Evolutionary conservation across 2,888 invertebrate species (phyloP), one percentile per base, ranked within the genome.

Genomic region (Acrobasis suavella): DNA sequence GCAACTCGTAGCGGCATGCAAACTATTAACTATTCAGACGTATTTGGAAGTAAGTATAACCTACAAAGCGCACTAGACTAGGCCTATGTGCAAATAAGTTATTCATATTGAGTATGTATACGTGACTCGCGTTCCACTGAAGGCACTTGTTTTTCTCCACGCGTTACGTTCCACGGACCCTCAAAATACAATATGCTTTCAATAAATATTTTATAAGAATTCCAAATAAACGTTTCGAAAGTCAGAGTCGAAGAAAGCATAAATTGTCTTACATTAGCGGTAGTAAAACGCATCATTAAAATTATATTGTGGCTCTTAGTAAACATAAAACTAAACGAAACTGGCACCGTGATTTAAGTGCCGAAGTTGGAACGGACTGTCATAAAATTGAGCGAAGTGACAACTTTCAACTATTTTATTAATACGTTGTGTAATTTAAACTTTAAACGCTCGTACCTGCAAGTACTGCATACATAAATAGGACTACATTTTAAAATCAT

Each of bases 11-110:
- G 70, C 62, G 69, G 69, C 79, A 78, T 71, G 67, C 67, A 72
- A 67, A 72, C 69, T 71, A 74, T 81, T 75, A 81, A 78, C 75
- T 80, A 81, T 82, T 81, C 80, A 82, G 81, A 80, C 77, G 67
- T 62, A 37, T 54, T 68, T 64, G 58, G 58, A 67, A 46, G 68
- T 68, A 68, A 67, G 65, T 64, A 69, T 67, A 66, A 65, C 64
- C 64, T 66, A 72, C 71, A 69, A 70, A 68, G 70, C 66, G 63
- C 63, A 59, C 68, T 67, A 67, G 69, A 67, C 77, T 78, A 81
- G 76, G 76, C 72, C 69, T 74, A 73, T 78, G 74, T 70, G 74
- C 68, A 70, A 72, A 82, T 85, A 81, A 83, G 77, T 83, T 84
- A 85, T 85, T 85, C 84, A 85, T 77, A 76, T 70, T 75, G 71